These are phyloP conservation scores for Piezodorus guildinii DNA, from an alignment of 1,140 invertebrate species.

Conservation along the genomic window DNA sequence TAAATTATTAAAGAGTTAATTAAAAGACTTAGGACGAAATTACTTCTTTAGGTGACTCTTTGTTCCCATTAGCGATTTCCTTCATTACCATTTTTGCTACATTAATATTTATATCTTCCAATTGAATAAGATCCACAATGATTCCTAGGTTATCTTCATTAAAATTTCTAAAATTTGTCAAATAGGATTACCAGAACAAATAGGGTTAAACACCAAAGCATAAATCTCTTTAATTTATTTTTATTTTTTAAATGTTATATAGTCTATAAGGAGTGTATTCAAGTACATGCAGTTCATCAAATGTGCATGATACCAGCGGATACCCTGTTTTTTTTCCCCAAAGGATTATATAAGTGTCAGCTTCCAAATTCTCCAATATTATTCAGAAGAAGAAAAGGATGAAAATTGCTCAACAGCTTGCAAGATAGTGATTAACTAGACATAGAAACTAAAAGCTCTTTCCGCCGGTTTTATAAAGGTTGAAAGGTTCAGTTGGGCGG, in stretches of 20 bases:
- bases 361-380: too few species aligned
- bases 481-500: too few species aligned
- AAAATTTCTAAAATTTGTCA: conserved; percentile 33
- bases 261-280: too few species aligned
- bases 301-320: not conserved
- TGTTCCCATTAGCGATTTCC: conserved; percentile 39
- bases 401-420: too few species aligned
- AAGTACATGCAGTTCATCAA: not conserved
- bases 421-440: too few species aligned
- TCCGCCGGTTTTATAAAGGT: too few species aligned
- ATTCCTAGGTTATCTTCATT: conserved; percentile 42
- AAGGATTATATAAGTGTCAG: too few species aligned
- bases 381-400: too few species aligned
- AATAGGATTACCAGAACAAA: not conserved
- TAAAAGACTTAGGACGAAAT: conserved; percentile 20
- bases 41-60: conserved; percentile 37
- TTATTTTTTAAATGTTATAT: too few species aligned
- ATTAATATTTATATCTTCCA: conserved; percentile 46
- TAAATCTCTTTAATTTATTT: too few species aligned
- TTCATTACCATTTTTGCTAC: conserved; percentile 42
- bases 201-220: conserved; percentile 20
- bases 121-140: conserved; percentile 45
- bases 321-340: too few species aligned
- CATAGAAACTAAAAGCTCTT: too few species aligned
- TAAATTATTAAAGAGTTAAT: conserved; percentile 21